Evolutionary conservation across 1,140 invertebrate genomes (phyloP).

Genomic region (Tetraneura akinire): DNA sequence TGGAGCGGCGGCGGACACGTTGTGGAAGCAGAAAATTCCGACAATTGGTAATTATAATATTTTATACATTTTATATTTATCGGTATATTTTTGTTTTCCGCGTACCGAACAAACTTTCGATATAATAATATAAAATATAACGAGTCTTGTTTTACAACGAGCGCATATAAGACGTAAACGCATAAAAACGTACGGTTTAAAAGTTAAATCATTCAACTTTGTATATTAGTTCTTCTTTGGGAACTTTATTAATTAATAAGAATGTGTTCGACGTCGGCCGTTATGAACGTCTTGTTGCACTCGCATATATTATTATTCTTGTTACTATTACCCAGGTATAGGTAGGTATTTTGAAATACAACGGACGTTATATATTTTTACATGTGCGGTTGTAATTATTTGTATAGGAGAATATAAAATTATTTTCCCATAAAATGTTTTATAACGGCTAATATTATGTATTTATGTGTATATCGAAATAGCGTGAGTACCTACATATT

Average conservation of each 20-base stretch:
- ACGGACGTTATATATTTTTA: neutral
- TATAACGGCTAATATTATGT: too few relatives aligned
- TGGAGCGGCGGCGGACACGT: too few relatives aligned
- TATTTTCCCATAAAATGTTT: too few relatives aligned
- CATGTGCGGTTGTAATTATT: neutral
- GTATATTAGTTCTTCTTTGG: neutral
- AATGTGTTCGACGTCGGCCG: neutral
- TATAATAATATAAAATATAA: neutral
- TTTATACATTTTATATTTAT: neutral
- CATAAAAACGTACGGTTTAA: neutral
- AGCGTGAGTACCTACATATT: too few relatives aligned
- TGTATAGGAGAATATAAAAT: neutral
- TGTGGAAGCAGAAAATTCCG: too few relatives aligned
- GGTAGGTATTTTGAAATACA: neutral
- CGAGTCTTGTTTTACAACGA: neutral
- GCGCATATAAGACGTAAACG: too few relatives aligned
- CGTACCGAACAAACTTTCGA: neutral
- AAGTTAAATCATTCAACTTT: conserved; percentile 4
- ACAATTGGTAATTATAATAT: too few relatives aligned
- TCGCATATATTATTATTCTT: neutral
- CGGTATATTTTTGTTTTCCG: too few relatives aligned
- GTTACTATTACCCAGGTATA: neutral
- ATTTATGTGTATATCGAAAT: too few relatives aligned
- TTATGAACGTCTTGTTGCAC: too few relatives aligned
- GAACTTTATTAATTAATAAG: neutral